Conservation (phyloP, 2,797 vertebrate species). For the Typhlichthys eigenmanni region DNA sequence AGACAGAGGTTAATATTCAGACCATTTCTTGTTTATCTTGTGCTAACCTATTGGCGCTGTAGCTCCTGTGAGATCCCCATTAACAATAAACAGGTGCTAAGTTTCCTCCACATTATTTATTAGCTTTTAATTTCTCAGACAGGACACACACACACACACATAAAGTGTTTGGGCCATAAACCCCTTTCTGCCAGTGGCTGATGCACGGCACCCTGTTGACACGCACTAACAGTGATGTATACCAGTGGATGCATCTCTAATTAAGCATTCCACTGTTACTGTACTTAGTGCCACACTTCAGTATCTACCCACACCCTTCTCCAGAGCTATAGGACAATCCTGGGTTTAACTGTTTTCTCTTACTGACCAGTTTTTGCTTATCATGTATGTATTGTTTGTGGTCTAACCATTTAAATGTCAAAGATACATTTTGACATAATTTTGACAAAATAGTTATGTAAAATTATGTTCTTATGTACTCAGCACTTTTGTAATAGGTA, state of each 20-base stretch:
- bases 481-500: too few relatives aligned
- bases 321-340: constrained; percentile 66
- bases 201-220: constrained; percentile 87
- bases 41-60: constrained; percentile 35
- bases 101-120: constrained; percentile 78
- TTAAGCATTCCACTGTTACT: constrained; percentile 82
- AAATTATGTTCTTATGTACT: too few relatives aligned
- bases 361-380: constrained; percentile 36
- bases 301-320: constrained; percentile 80
- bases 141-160: constrained; percentile 12
- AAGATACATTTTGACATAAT: too few relatives aligned
- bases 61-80: constrained; percentile 53
- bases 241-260: constrained; percentile 90
- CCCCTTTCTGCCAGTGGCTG: constrained; percentile 78
- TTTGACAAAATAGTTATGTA: too few relatives aligned
- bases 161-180: constrained; percentile 82
- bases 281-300: constrained; percentile 84
- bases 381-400: constrained; percentile 31
- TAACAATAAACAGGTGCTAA: constrained; percentile 77
- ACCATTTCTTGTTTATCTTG: constrained; percentile 41
- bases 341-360: constrained; percentile 77
- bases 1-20: constrained; percentile 16
- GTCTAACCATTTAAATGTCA: constrained; percentile 1
- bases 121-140: constrained; percentile 71
- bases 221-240: constrained; percentile 93